Percentiles rank a stretch among this genome's conserved stretches.
phyloP scores from a whole-genome alignment of 2,797 vertebrate genomes.

The Neosilurus mollespiculum region DNA sequence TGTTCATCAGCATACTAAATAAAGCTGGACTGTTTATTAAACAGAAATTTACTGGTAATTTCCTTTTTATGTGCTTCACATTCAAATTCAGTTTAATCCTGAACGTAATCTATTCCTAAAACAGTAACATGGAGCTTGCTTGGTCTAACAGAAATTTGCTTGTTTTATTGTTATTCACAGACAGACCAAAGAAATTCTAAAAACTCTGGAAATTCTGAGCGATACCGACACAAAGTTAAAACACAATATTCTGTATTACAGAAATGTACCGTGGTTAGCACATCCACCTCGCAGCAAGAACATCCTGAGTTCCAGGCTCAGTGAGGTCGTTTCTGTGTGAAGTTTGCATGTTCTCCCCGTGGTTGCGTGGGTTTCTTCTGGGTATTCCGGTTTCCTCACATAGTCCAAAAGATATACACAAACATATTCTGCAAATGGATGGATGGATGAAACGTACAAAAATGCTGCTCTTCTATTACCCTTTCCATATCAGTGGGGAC shows the following conservation, averaged over 20 bases:
- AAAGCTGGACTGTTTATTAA: background rate
- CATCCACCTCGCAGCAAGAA: too few species aligned
- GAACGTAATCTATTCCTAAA: background rate
- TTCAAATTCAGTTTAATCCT: background rate
- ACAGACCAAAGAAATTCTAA: conserved; percentile 12
- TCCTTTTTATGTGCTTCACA: background rate
- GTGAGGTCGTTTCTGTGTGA: too few species aligned
- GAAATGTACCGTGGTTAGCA: background rate
- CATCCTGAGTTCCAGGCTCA: too few species aligned
- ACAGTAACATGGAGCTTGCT: too few species aligned
- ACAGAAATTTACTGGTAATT: background rate
- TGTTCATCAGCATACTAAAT: conserved; percentile 32
- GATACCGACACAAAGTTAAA: conserved; percentile 56
- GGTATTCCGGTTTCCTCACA: too few species aligned
- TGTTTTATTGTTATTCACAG: background rate
- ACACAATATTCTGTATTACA: conserved; percentile 44
- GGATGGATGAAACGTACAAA: conserved; percentile 41
- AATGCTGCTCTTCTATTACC: conserved; percentile 55
- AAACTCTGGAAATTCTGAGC: conserved; percentile 58
- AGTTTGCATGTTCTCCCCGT: too few species aligned
- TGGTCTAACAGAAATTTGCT: background rate
- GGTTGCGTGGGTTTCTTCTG: too few species aligned
- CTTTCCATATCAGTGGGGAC: conserved; percentile 42
- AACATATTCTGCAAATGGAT: too few species aligned
- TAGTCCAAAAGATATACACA: too few species aligned